A percentile compares a stretch with the other conserved stretches of the same genome.
Evolutionary conservation across 1,140 invertebrate species (phyloP).

Genomic region (Calycopis cecrops): DNA sequence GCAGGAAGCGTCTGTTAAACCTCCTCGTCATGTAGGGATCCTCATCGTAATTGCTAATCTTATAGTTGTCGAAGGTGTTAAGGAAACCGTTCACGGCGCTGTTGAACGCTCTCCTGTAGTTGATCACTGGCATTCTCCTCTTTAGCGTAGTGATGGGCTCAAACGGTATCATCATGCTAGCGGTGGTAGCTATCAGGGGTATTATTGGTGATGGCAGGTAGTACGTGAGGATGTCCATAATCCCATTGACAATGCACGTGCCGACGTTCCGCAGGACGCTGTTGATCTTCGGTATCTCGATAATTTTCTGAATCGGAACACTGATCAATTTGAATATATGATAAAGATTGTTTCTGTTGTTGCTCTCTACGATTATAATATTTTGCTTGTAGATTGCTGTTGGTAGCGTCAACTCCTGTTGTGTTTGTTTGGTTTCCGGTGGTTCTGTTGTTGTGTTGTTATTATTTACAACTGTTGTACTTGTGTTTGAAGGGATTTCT

Average conservation of each 20-base stretch:
- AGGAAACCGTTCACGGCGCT: slow-evolving; percentile 51
- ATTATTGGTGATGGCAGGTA: slow-evolving; percentile 58
- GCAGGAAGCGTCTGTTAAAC: slow-evolving; percentile 54
- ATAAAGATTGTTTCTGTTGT: slow-evolving; percentile 14
- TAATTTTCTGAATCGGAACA: slow-evolving; percentile 32
- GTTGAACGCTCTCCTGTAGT: slow-evolving; percentile 54
- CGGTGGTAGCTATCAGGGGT: slow-evolving; percentile 54
- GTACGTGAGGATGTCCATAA: slow-evolving; percentile 54
- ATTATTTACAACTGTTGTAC: no score
- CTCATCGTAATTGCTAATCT: slow-evolving; percentile 37
- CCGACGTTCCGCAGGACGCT: slow-evolving; percentile 50
- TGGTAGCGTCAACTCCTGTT: no score
- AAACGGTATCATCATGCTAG: slow-evolving; percentile 58
- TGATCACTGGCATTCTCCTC: slow-evolving; percentile 53
- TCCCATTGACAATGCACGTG: slow-evolving; percentile 57
- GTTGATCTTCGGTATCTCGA: slow-evolving; percentile 41
- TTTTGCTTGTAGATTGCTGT: no score
- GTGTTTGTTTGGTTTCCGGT: no score
- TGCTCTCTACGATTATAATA: no score
- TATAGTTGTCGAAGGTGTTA: slow-evolving; percentile 53
- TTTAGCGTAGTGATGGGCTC: slow-evolving; percentile 53
- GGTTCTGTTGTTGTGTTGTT: no score
- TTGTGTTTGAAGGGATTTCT: no score
- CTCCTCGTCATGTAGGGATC: slow-evolving; percentile 61
- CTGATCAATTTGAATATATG: slow-evolving; percentile 25